Evolutionary conservation across 2,888 invertebrate species (phyloP).

Genomic region (Drosophila helvetica): DNA sequence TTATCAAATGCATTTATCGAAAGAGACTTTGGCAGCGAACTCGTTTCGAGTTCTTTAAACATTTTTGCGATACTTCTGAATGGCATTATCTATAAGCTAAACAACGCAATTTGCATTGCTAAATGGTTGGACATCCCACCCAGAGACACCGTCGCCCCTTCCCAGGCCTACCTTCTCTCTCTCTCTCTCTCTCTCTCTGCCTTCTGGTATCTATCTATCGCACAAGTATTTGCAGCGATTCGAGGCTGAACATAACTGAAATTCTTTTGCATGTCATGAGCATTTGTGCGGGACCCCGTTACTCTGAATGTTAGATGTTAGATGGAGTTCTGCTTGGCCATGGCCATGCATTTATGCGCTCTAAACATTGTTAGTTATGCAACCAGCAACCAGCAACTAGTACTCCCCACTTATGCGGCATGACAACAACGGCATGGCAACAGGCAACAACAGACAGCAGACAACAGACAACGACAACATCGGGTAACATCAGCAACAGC

Average conservation of each 20-base stretch:
- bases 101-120: conserved; percentile 77
- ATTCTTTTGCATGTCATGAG: conserved; percentile 77
- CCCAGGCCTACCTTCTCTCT: conserved; percentile 15
- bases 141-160: conserved; percentile 15
- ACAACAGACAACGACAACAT: conserved; percentile 54
- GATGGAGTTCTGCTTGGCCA: conserved; percentile 27
- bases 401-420: conserved; percentile 69
- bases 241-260: conserved; percentile 62
- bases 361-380: conserved; percentile 78
- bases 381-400: conserved; percentile 63
- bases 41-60: conserved; percentile 67
- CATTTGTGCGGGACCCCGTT: conserved; percentile 75
- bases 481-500: conserved; percentile 38
- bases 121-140: conserved; percentile 59
- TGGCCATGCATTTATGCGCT: conserved; percentile 74
- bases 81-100: conserved; percentile 77
- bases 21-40: conserved; percentile 57
- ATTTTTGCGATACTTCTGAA: conserved; percentile 76
- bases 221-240: neutral
- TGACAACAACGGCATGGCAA: conserved; percentile 61
- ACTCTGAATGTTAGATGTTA: conserved; percentile 55
- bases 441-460: conserved; percentile 30
- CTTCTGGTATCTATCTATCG: conserved; percentile 38
- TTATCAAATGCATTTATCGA: conserved; percentile 67
- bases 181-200: no score